Percentiles rank a stretch among this genome's conserved stretches.
Conservation (phyloP, 2,888 invertebrate genomes). For the Amphipyra tragopoginis region DNA sequence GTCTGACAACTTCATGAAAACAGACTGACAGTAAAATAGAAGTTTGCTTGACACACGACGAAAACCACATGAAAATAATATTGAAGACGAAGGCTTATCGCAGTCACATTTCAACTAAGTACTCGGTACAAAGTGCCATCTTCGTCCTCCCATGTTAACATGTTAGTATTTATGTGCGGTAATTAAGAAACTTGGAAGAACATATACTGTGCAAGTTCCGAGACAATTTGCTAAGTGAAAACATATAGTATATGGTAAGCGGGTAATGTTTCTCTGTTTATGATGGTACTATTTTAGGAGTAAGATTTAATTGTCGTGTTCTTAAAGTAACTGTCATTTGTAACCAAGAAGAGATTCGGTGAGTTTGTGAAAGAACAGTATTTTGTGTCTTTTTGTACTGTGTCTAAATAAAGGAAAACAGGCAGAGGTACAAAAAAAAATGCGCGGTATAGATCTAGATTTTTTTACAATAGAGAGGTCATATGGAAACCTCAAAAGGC, state of each 20-base stretch:
- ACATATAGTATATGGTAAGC: constrained; percentile 31
- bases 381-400: too few species aligned
- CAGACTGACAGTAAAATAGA: constrained; percentile 1
- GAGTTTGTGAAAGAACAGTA: too few species aligned
- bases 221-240: constrained; percentile 54
- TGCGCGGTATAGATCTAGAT: too few species aligned
- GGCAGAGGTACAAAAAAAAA: too few species aligned
- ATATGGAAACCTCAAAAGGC: too few species aligned
- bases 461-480: too few species aligned
- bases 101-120: constrained; percentile 46
- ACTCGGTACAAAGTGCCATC: constrained; percentile 40
- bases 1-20: constrained; percentile 6
- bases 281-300: constrained; percentile 15
- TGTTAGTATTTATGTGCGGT: constrained; percentile 51
- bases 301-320: constrained; percentile 3
- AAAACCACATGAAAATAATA: constrained; percentile 27
- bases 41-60: background rate
- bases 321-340: too few species aligned
- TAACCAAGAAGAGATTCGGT: background rate
- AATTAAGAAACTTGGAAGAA: constrained; percentile 55
- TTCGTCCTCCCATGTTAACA: constrained; percentile 46
- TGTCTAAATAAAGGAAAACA: too few species aligned
- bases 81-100: constrained; percentile 35
- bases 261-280: constrained; percentile 45
- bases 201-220: constrained; percentile 43